Conservation (phyloP, 1,140 invertebrate genomes). For the Medauroidea extradentata region DNA sequence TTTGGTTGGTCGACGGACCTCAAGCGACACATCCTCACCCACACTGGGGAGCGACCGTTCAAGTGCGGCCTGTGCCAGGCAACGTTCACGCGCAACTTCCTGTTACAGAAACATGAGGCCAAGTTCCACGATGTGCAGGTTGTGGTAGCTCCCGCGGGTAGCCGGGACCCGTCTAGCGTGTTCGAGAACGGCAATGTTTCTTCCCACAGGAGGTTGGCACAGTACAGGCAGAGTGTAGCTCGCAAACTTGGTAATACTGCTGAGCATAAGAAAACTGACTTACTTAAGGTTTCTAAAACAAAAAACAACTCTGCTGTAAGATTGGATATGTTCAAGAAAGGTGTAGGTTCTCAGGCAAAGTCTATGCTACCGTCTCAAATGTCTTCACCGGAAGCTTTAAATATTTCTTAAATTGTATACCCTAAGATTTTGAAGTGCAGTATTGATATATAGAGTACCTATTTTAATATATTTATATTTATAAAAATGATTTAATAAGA, state of each 20-base stretch:
- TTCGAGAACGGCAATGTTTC: too few relatives aligned
- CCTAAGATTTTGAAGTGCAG: neutral
- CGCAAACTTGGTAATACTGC: too few relatives aligned
- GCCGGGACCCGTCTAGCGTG: too few relatives aligned
- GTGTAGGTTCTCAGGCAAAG: too few relatives aligned
- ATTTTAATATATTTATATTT: neutral
- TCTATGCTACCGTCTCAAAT: neutral
- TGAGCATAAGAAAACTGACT: too few relatives aligned
- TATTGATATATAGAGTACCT: conserved; percentile 5
- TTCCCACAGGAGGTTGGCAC: too few relatives aligned
- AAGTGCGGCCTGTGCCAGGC: conserved; percentile 25
- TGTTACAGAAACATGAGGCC: conserved; percentile 38
- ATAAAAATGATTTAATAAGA: neutral
- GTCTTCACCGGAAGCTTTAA: conserved; percentile 13
- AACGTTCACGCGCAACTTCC: conserved; percentile 38
- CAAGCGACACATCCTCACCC: conserved; percentile 33
- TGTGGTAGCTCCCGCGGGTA: too few relatives aligned
- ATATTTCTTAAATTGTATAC: conserved; percentile 9
- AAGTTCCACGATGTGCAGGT: neutral
- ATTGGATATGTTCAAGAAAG: too few relatives aligned
- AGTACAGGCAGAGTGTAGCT: too few relatives aligned
- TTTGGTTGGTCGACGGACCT: conserved; percentile 42
- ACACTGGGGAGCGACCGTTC: conserved; percentile 32
- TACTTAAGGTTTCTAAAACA: too few relatives aligned
- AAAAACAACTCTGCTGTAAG: too few relatives aligned